These are phyloP conservation scores for Gallinago stenura DNA, from an alignment of 2,797 vertebrate genomes.

Conservation along the genomic window DNA sequence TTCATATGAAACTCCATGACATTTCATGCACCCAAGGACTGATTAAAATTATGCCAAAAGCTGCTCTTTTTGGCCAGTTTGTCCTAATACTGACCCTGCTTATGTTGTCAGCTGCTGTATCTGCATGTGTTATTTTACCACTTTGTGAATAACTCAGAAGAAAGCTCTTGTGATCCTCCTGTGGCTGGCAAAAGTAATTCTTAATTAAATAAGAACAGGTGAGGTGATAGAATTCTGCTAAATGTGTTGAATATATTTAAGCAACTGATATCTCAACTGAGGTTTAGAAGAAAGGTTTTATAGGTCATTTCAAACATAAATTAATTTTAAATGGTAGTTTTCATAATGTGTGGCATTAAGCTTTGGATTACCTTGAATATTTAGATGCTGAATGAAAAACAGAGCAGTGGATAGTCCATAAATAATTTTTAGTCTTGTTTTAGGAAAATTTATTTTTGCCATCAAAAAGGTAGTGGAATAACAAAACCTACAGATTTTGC, in stretches of 20 bases:
- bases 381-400: slow-evolving; percentile 56
- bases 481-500: not conserved
- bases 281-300: slow-evolving; percentile 57
- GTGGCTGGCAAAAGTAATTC: slow-evolving; percentile 71
- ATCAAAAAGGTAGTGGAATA: not conserved
- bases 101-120: slow-evolving; percentile 45
- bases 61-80: slow-evolving; percentile 62
- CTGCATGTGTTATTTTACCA: slow-evolving; percentile 49
- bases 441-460: slow-evolving; percentile 1
- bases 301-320: slow-evolving; percentile 68
- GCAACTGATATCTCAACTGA: slow-evolving; percentile 65
- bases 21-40: slow-evolving; percentile 75
- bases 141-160: slow-evolving; percentile 72
- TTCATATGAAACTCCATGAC: slow-evolving; percentile 80
- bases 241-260: slow-evolving; percentile 75
- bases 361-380: slow-evolving; percentile 71
- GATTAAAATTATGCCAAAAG: slow-evolving; percentile 73
- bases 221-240: slow-evolving; percentile 71
- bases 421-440: slow-evolving; percentile 40
- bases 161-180: slow-evolving; percentile 65
- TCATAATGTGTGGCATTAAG: slow-evolving; percentile 67
- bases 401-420: slow-evolving; percentile 18
- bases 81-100: slow-evolving; percentile 62
- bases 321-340: slow-evolving; percentile 73
- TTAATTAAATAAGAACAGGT: slow-evolving; percentile 74